Evolutionary conservation across 2,888 invertebrate species (phyloP), one percentile per base, ranked within the genome.

Genomic region (Meghimatium bilineatum): DNA sequence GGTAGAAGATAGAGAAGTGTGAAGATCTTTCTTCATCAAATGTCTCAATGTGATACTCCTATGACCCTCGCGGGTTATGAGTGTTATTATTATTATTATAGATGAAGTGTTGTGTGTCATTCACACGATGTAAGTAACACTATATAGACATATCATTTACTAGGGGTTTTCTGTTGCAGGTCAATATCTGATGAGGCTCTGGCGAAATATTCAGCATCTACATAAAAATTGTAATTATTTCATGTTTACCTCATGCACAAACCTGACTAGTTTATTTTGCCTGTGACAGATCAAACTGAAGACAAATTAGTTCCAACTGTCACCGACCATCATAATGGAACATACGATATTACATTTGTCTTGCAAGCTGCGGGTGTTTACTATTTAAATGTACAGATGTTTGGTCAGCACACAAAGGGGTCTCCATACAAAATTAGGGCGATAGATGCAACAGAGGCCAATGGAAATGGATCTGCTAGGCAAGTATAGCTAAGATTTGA

Each of bases 361-460:
- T 89, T 93, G n/a, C 91, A 91, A 75, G 90, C 92, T 67, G 93
- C 93, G 85, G 94, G 94, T 26, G 88, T 89, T 3, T 94, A 94
- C 89, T 87, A 90, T 34, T 89, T 94, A 85, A 92, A 91, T 71
- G 90, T 94, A 36, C 90, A 91, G 72, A 89, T 94, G 49, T 94
- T 93, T 87, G 94, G 93, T 32, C 93, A 93, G 85, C 93, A 93
- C 80, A 94, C 94, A 80, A 93, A 93, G 83, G 93, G 93, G 26
- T 94, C 94, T 63, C 94, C 94, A 1, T 94, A 94, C 89, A 92
- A 91, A 83, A 89, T 94, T 69, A 91, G 92, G 81, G 92, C 92
- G 8, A 49, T 79, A 38, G 79, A 83, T 60, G 56, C 72, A 2
- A 23, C 77, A 72, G 83, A 83, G 26, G 63, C 71, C 6, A 78